A percentile compares a stretch with the other conserved stretches of the same genome.
Conservation (phyloP, 2,113 vertebrate species). For the Pontoporia blainvillei region DNA sequence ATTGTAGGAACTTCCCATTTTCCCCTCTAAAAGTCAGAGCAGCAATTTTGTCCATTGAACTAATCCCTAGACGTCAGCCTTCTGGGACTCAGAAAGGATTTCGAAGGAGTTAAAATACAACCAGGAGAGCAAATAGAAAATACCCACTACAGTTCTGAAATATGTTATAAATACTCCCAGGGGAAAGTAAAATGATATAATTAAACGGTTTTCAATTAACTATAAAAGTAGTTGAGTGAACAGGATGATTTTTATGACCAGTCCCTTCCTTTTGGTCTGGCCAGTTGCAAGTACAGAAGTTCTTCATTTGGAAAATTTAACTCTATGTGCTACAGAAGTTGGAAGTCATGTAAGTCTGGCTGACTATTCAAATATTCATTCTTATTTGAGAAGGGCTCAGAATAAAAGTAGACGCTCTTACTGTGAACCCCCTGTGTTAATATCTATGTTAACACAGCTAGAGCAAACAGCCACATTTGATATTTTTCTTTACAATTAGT, state of each 20-base stretch:
- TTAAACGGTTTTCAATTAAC: neutral
- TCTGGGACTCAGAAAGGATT: neutral
- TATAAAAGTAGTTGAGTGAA: neutral
- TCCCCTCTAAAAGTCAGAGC: neutral
- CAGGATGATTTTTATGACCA: neutral
- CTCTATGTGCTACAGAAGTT: neutral
- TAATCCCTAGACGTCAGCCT: neutral
- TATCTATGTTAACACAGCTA: neutral
- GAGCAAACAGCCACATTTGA: neutral
- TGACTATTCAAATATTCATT: neutral
- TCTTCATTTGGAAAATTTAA: neutral
- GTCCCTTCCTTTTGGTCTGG: neutral
- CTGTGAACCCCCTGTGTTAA: neutral
- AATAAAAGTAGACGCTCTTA: neutral
- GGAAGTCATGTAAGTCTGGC: neutral
- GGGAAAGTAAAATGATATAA: neutral
- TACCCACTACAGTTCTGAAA: neutral
- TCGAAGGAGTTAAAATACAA: neutral
- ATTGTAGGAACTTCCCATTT: neutral
- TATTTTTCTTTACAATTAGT: neutral
- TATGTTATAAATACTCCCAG: neutral
- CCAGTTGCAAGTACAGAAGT: neutral
- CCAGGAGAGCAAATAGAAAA: neutral
- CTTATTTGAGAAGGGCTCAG: neutral
- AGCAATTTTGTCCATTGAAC: neutral